Percentiles rank a stretch among this genome's conserved stretches.
Evolutionary conservation across 92 coral and sea anemone genomes (phyloP).

Genomic region (Porites divaricata): DNA sequence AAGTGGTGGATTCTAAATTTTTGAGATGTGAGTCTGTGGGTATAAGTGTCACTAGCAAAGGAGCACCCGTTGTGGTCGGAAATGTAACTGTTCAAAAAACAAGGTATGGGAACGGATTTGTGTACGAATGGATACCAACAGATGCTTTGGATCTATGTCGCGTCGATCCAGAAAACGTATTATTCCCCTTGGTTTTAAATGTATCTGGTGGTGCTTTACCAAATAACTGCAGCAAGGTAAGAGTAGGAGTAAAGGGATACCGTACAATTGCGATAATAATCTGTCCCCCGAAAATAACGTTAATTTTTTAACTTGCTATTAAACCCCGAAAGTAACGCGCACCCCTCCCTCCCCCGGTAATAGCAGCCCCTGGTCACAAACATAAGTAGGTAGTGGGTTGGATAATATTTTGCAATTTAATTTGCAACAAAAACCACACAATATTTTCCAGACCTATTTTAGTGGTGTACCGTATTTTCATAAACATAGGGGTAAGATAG

Average conservation of each 20-base stretch:
- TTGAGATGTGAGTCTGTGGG: neutral
- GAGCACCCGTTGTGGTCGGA: neutral
- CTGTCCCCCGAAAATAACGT: no score
- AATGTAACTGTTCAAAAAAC: conserved; percentile 15
- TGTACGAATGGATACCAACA: conserved; percentile 8
- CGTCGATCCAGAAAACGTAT: neutral
- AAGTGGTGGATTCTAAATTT: neutral
- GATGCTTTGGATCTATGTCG: conserved; percentile 22
- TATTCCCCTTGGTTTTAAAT: conserved; percentile 17
- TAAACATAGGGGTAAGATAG: no score
- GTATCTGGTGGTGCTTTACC: neutral
- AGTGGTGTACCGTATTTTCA: no score
- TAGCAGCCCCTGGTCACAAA: no score
- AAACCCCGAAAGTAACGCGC: no score
- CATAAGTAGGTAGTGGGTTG: no score
- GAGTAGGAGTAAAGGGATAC: neutral
- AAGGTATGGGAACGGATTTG: conserved; percentile 28
- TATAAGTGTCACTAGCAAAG: neutral
- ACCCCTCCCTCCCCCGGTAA: no score
- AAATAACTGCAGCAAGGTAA: conserved; percentile 32
- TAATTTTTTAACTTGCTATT: no score
- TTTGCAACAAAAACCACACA: no score
- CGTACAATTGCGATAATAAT: no score
- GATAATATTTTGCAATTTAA: no score
- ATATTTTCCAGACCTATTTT: no score